Percentiles rank a stretch among this genome's conserved stretches.
phyloP scores from a whole-genome alignment of 2,113 vertebrate species.

The Riparia riparia region DNA sequence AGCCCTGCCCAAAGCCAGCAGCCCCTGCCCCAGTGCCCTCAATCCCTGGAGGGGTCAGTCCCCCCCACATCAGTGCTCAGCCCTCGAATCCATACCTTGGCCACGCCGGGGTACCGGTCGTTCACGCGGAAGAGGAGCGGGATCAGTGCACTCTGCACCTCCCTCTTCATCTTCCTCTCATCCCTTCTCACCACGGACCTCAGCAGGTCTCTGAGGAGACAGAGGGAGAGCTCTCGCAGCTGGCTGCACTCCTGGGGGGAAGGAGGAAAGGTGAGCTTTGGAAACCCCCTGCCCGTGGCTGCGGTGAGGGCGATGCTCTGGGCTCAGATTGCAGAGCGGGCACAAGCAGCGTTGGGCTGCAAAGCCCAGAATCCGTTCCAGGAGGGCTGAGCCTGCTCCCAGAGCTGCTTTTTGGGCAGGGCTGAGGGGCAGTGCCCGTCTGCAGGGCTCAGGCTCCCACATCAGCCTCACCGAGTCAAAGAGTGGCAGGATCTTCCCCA shows the following conservation, averaged over 20 bases:
- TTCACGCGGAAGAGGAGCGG: not conserved
- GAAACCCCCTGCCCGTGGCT: accelerated
- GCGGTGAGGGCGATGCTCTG: accelerated
- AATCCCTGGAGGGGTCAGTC: not conserved
- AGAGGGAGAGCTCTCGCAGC: not conserved
- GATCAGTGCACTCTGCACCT: not conserved
- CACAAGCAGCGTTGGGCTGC: not conserved
- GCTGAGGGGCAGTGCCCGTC: not conserved
- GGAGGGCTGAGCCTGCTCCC: not conserved
- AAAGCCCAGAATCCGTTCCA: not conserved
- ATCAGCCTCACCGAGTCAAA: not conserved
- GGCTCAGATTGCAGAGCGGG: not conserved
- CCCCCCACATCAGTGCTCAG: not conserved
- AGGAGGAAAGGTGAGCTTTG: not conserved
- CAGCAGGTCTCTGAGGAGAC: not conserved
- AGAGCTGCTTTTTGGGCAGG: not conserved
- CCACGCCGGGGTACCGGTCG: not conserved
- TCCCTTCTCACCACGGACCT: accelerated
- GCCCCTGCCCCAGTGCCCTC: not conserved
- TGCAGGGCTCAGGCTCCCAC: not conserved
- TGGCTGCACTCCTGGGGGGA: not conserved
- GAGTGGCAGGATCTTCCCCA: not conserved
- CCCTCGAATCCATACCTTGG: not conserved
- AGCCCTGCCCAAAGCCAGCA: not conserved
- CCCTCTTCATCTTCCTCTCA: not conserved